A percentile compares a stretch with the other conserved stretches of the same genome.
phyloP scores from a whole-genome alignment of 2,113 vertebrate species.

The Morone chrysops region DNA sequence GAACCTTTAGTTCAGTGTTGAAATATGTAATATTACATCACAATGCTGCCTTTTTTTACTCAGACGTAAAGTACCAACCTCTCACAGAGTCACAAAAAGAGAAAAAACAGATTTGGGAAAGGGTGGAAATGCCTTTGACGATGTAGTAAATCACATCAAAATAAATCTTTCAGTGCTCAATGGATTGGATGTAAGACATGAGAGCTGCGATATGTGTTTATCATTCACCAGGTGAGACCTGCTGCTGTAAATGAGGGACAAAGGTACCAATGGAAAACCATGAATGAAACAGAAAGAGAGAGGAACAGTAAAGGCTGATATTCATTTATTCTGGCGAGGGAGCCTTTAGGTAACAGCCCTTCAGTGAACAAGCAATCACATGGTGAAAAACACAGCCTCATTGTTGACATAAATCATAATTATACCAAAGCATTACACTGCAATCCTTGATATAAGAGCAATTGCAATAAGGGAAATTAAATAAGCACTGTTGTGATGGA shows the following conservation, averaged over 20 bases:
- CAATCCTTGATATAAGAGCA: slow-evolving; percentile 53
- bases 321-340: slow-evolving; percentile 53
- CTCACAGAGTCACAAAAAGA: neutral
- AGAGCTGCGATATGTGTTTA: slow-evolving; percentile 34
- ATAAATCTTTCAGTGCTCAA: slow-evolving; percentile 40
- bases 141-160: slow-evolving; percentile 34
- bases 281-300: slow-evolving; percentile 10
- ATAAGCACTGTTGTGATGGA: slow-evolving; percentile 35
- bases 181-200: slow-evolving; percentile 27
- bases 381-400: slow-evolving; percentile 57
- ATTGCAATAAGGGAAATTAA: slow-evolving; percentile 49
- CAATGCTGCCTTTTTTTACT: slow-evolving; percentile 19
- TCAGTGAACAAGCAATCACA: slow-evolving; percentile 74
- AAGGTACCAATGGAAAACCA: slow-evolving; percentile 21
- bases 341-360: slow-evolving; percentile 60
- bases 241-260: slow-evolving; percentile 23
- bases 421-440: slow-evolving; percentile 44
- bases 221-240: slow-evolving; percentile 46
- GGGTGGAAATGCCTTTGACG: slow-evolving; percentile 17
- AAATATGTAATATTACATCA: slow-evolving; percentile 10
- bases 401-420: slow-evolving; percentile 76
- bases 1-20: slow-evolving; percentile 3
- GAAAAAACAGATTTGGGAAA: slow-evolving; percentile 15
- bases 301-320: slow-evolving; percentile 12
- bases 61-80: neutral